Conservation (phyloP, 2,888 invertebrate genomes). For the Melanostoma mellinum region DNA sequence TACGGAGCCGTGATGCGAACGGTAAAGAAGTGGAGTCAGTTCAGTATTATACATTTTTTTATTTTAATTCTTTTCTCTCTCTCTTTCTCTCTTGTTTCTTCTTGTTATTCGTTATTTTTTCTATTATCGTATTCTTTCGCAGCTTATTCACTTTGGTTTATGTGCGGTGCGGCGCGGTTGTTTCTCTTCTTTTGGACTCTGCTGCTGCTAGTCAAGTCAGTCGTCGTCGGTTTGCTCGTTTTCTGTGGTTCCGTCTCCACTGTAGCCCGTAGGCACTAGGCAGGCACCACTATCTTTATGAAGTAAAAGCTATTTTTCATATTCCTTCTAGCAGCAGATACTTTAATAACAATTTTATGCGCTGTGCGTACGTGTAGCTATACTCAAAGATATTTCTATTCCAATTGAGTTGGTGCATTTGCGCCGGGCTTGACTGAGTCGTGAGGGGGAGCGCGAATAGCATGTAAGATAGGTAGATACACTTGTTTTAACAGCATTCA, state of each 20-base stretch:
- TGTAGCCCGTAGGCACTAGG: no score
- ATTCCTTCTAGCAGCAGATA: conserved; percentile 23
- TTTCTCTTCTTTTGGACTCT: conserved; percentile 31
- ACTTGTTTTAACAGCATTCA: conserved; percentile 53
- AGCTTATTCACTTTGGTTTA: conserved; percentile 27
- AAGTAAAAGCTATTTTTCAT: no score
- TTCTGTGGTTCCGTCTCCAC: no score
- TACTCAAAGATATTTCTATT: neutral
- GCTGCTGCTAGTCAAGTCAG: conserved; percentile 2
- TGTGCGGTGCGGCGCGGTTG: conserved; percentile 14
- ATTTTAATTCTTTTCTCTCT: conserved; percentile 29
- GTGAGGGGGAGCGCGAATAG: no score
- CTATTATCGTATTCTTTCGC: conserved; percentile 23
- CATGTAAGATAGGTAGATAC: conserved; percentile 27
- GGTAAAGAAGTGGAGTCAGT: conserved; percentile 77
- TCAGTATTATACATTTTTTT: conserved; percentile 56
- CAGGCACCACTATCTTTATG: no score
- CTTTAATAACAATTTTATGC: conserved; percentile 42
- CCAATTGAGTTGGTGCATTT: conserved; percentile 1
- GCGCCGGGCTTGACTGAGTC: neutral
- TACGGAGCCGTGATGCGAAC: conserved; percentile 81
- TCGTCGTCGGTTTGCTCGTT: no score
- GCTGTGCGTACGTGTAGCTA: conserved; percentile 33
- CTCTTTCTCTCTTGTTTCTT: conserved; percentile 15
- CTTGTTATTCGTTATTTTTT: conserved; percentile 28